phyloP scores from a whole-genome alignment of 2,113 vertebrate species.

The Lepus timidus region DNA sequence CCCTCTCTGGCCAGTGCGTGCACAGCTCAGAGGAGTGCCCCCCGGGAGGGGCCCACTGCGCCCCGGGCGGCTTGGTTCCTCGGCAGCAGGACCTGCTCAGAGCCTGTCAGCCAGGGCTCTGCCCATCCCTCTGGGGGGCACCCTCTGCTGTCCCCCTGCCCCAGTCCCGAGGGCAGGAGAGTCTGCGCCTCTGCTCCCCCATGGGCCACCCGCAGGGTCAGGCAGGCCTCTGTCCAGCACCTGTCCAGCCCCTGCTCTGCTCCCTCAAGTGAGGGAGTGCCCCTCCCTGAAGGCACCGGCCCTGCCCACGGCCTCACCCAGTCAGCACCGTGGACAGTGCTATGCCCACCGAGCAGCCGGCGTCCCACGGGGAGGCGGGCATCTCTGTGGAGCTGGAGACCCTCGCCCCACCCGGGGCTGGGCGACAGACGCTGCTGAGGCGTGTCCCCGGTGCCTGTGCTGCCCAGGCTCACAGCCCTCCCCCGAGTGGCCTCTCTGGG shows the following conservation, averaged over 20 bases:
- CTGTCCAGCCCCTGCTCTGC: too few relatives aligned
- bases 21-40: background rate
- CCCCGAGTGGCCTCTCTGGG: background rate
- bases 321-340: background rate
- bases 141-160: background rate
- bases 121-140: background rate
- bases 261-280: background rate
- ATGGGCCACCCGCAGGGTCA: too few relatives aligned
- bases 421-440: background rate
- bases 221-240: background rate
- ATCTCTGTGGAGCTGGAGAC: background rate
- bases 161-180: background rate
- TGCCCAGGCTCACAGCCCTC: too few relatives aligned
- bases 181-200: background rate
- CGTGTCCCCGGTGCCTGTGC: background rate
- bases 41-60: background rate
- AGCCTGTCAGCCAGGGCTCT: accelerated
- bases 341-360: background rate
- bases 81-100: background rate
- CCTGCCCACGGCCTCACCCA: background rate
- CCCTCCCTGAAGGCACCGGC: background rate
- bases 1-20: background rate
- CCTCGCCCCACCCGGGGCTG: background rate
- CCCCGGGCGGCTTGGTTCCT: background rate
- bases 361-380: too few relatives aligned